These are phyloP conservation scores for Grammomys dolichurus DNA, from an alignment of 2,113 vertebrate genomes.

Conservation along the genomic window DNA sequence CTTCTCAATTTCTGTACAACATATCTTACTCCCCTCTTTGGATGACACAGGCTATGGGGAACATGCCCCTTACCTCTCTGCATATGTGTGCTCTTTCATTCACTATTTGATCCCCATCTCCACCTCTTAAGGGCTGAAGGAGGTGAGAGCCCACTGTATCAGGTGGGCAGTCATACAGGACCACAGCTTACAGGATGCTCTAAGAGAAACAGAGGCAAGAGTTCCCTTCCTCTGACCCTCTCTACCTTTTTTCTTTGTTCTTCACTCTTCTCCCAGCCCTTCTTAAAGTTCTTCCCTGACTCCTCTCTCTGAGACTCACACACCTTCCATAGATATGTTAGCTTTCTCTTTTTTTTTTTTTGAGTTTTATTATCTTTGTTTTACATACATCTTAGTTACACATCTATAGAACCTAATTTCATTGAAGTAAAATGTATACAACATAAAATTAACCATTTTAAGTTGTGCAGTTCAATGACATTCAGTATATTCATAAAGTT, in stretches of 20 bases:
- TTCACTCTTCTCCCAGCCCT: not conserved
- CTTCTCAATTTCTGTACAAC: not conserved
- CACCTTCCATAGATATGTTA: not conserved
- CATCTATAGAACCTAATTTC: no score
- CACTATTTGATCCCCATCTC: not conserved
- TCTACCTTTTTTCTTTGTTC: not conserved
- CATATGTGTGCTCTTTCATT: not conserved
- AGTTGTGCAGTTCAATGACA: no score
- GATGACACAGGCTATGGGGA: not conserved
- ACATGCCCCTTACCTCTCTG: not conserved
- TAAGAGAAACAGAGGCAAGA: not conserved
- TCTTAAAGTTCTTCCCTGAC: not conserved
- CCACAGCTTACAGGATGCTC: not conserved
- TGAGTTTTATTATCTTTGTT: no score
- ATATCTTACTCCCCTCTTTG: not conserved
- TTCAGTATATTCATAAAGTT: no score
- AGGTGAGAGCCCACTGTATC: not conserved
- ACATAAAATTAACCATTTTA: no score
- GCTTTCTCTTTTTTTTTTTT: not conserved
- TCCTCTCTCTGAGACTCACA: not conserved
- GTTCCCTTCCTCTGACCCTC: no score
- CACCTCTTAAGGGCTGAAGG: not conserved
- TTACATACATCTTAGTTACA: no score
- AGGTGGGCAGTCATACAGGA: not conserved
- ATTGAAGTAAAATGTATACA: no score